These are phyloP conservation scores for Hartigia nigra DNA, from an alignment of 2,888 invertebrate genomes.

Conservation along the genomic window DNA sequence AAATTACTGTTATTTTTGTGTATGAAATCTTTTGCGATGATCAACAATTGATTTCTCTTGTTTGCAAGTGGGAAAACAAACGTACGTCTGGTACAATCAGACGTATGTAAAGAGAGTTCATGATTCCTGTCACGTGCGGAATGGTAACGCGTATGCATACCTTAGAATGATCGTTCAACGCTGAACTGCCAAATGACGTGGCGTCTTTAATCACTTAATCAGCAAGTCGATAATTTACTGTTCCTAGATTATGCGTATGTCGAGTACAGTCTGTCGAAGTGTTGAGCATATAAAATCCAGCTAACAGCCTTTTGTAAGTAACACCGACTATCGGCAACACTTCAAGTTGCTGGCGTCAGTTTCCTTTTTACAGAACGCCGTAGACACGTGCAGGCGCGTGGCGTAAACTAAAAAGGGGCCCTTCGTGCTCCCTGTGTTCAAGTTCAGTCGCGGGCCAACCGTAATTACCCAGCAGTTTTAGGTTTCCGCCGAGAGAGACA, in stretches of 20 bases:
- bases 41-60: neutral
- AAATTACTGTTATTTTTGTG: neutral
- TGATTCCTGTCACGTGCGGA: neutral
- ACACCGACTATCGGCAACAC: slow-evolving; percentile 44
- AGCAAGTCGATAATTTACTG: neutral
- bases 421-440: slow-evolving; percentile 32
- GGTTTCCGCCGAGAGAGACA: slow-evolving; percentile 47
- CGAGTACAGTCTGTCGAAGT: neutral
- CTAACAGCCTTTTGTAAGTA: slow-evolving; percentile 1
- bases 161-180: neutral
- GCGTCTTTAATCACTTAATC: slow-evolving; percentile 1
- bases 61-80: neutral
- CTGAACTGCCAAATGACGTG: neutral
- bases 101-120: neutral
- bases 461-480: slow-evolving; percentile 66
- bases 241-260: neutral
- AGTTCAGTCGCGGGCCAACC: slow-evolving; percentile 44
- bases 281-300: neutral
- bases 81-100: neutral
- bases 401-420: slow-evolving; percentile 59
- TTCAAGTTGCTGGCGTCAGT: slow-evolving; percentile 45
- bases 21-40: neutral
- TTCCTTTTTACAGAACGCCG: slow-evolving; percentile 50
- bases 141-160: neutral
- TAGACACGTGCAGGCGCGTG: slow-evolving; percentile 64